Conservation (phyloP, 2,888 invertebrate genomes). For the Plebejus argus region DNA sequence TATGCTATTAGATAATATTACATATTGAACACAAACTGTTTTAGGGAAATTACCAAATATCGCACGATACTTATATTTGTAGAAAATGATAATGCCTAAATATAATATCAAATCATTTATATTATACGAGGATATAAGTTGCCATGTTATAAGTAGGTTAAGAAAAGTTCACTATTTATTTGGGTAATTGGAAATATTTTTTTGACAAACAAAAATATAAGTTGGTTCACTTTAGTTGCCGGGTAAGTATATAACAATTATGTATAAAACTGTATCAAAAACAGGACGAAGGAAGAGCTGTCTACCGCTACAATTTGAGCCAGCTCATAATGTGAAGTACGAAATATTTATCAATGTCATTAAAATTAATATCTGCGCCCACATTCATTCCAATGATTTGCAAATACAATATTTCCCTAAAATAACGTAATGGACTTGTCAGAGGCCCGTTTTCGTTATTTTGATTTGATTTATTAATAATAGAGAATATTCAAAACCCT, state of each 20-base stretch:
- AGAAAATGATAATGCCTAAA: too few relatives aligned
- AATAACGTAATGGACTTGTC: constrained; percentile 10
- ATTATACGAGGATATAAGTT: too few relatives aligned
- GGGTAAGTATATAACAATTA: background rate
- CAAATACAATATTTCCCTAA: constrained; percentile 5
- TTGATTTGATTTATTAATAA: constrained; percentile 21
- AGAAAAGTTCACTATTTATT: too few relatives aligned
- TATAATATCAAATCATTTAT: too few relatives aligned
- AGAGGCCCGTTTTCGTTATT: background rate
- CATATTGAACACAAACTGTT: too few relatives aligned
- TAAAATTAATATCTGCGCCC: background rate
- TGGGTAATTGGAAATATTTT: too few relatives aligned
- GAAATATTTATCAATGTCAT: background rate
- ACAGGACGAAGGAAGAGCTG: background rate
- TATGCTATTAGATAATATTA: background rate
- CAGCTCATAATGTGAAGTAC: too few relatives aligned
- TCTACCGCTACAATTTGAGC: background rate
- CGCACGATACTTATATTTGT: too few relatives aligned
- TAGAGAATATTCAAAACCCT: constrained; percentile 5
- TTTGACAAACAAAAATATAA: too few relatives aligned
- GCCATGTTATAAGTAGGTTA: too few relatives aligned
- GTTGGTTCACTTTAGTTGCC: too few relatives aligned
- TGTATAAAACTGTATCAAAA: background rate
- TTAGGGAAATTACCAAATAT: too few relatives aligned
- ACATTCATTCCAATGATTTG: background rate